These are phyloP conservation scores for Tapirus terrestris DNA, from an alignment of 2,113 vertebrate species.

Conservation along the genomic window DNA sequence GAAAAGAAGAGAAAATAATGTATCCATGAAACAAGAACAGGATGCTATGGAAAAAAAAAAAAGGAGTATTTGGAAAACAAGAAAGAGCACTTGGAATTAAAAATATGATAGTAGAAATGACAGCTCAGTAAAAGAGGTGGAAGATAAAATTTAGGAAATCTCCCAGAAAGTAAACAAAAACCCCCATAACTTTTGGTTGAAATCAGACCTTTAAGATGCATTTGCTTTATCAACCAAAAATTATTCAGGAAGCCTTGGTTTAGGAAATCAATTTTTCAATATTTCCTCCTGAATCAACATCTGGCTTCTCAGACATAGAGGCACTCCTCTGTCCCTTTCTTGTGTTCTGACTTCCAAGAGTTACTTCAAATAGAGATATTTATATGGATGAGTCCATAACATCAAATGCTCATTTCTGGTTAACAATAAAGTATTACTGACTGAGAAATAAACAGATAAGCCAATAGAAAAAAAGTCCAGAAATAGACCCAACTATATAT, in stretches of 20 bases:
- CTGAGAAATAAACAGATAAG: conserved; percentile 28
- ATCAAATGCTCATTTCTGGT: background rate
- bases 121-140: background rate
- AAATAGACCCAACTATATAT: background rate
- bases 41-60: background rate
- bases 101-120: background rate
- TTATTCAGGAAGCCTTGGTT: background rate
- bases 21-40: background rate
- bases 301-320: background rate
- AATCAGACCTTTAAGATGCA: conserved; percentile 24
- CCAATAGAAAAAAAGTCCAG: background rate
- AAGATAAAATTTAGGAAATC: background rate
- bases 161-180: background rate
- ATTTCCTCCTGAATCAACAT: background rate
- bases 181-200: background rate
- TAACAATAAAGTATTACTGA: background rate
- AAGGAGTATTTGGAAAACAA: background rate
- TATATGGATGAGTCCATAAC: background rate
- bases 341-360: background rate
- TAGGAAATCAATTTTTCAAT: conserved; percentile 4
- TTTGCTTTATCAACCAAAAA: conserved; percentile 42
- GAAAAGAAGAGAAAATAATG: background rate
- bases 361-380: background rate
- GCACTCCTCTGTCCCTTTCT: background rate
- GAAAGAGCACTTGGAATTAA: background rate